Conservation (phyloP, 2,888 invertebrate genomes). For the Caenorhabditis panamensis region DNA sequence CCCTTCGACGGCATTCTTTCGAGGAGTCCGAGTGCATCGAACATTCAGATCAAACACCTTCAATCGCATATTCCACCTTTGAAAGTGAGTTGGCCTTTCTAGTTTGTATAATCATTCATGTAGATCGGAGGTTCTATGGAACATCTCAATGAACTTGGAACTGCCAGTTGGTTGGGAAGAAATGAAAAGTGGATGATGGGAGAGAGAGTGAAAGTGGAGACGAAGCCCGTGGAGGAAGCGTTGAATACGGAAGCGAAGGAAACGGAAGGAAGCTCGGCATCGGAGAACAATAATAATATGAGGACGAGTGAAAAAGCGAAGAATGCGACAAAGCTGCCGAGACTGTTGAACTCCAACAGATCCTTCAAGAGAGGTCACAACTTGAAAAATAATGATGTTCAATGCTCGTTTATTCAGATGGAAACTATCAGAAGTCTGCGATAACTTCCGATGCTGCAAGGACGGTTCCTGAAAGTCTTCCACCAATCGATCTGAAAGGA, state of each 20-base stretch:
- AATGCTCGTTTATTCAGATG: too few species aligned
- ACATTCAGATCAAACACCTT: conserved; percentile 62
- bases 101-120: background rate
- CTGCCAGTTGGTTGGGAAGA: conserved; percentile 53
- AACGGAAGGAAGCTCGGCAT: conserved; percentile 27
- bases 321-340: conserved; percentile 32
- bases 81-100: conserved; percentile 35
- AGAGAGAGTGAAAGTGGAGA: conserved; percentile 44
- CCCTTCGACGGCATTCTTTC: conserved; percentile 68
- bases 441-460: conserved; percentile 4
- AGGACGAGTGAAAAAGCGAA: conserved; percentile 15
- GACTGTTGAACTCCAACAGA: conserved; percentile 44
- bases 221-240: too few species aligned
- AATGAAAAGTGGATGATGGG: conserved; percentile 63
- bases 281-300: conserved; percentile 6
- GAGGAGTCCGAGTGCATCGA: conserved; percentile 67
- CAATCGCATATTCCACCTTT: conserved; percentile 59
- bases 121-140: conserved; percentile 69
- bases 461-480: conserved; percentile 21
- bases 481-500: conserved; percentile 43
- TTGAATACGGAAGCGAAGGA: too few species aligned
- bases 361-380: conserved; percentile 27
- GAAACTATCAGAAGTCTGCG: conserved; percentile 8
- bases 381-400: too few species aligned
- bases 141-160: conserved; percentile 58